phyloP scores from a whole-genome alignment of 2,113 vertebrate species.

The Charina bottae region DNA sequence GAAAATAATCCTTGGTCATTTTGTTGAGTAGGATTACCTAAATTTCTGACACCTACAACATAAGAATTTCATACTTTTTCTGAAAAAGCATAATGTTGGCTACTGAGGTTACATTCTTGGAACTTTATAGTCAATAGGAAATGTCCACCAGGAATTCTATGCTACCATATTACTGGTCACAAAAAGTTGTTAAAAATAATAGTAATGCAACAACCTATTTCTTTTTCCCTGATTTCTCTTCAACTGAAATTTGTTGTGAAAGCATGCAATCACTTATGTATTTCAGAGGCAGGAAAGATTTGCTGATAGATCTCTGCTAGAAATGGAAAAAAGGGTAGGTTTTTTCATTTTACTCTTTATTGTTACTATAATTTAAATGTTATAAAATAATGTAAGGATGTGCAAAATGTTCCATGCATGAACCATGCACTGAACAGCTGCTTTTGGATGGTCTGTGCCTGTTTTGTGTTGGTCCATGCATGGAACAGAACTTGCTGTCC shows the following conservation, averaged over 20 bases:
- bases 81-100: not conserved
- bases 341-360: constrained; percentile 33
- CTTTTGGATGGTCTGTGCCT: not conserved
- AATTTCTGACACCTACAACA: not conserved
- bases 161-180: not conserved
- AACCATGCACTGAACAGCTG: not conserved
- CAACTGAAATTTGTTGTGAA: constrained; percentile 15
- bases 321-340: constrained; percentile 99
- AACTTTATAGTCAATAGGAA: not conserved
- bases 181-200: not conserved
- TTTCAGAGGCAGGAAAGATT: constrained; percentile 97
- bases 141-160: not conserved
- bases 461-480: not conserved
- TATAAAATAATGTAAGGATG: not conserved
- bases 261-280: constrained; percentile 46
- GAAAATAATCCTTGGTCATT: too few relatives aligned
- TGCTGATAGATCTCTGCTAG: constrained; percentile 95
- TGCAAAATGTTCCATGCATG: not conserved
- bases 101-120: not conserved
- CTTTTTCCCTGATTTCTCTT: not conserved
- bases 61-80: not conserved
- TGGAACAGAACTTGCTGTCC: not conserved
- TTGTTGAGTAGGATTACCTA: not conserved
- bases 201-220: not conserved
- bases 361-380: constrained; percentile 13